Percentiles rank a stretch among this genome's conserved stretches.
These are phyloP conservation scores for Aramus guarauna DNA, from an alignment of 2,113 vertebrate genomes.

Conservation along the genomic window DNA sequence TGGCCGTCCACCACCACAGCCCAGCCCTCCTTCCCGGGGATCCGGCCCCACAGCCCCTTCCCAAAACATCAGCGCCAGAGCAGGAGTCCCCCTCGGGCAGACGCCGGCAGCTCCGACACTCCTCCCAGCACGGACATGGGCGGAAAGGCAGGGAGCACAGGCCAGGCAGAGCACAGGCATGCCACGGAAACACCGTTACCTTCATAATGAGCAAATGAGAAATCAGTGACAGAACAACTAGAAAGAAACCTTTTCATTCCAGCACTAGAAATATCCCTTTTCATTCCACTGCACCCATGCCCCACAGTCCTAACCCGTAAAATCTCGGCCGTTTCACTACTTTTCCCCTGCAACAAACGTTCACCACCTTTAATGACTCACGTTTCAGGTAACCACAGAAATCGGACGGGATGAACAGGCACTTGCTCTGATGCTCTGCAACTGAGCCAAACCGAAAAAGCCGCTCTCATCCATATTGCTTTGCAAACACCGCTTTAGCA, in stretches of 20 bases:
- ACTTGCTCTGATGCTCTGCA: background rate
- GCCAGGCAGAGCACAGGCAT: background rate
- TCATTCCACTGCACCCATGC: background rate
- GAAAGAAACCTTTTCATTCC: background rate
- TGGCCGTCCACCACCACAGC: rapidly evolving
- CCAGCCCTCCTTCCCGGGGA: background rate
- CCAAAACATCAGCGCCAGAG: background rate
- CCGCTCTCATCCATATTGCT: rapidly evolving
- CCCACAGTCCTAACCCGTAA: background rate
- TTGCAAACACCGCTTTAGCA: background rate
- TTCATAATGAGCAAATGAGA: background rate
- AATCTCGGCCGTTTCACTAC: background rate
- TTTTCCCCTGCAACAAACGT: background rate
- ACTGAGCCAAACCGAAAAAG: background rate
- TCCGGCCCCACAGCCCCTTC: background rate
- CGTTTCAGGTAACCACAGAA: background rate
- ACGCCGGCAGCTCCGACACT: rapidly evolving
- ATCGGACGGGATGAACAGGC: background rate
- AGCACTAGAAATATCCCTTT: too few relatives aligned
- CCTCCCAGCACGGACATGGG: background rate
- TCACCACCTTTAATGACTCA: background rate
- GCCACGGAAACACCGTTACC: too few relatives aligned
- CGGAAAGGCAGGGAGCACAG: rapidly evolving
- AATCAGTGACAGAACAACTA: background rate
- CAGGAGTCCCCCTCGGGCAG: background rate